Conservation (phyloP, 2,888 invertebrate species). For the Platycheirus rosarum region DNA sequence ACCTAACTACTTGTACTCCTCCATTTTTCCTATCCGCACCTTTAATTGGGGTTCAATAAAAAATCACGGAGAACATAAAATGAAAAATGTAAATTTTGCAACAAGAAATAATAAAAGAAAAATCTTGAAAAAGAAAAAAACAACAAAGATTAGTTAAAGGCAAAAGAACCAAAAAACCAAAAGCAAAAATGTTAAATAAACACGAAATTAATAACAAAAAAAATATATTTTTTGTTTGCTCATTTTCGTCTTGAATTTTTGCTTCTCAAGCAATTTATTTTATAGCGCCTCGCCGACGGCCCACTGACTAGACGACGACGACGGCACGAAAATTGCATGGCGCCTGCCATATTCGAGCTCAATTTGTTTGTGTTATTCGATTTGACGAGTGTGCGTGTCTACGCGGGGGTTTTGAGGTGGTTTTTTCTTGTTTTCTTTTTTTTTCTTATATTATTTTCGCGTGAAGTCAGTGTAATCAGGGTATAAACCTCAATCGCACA, state of each 20-base stretch:
- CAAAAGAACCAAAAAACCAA: slow-evolving; percentile 45
- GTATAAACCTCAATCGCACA: slow-evolving; percentile 61
- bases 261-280: slow-evolving; percentile 65
- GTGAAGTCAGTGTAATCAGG: slow-evolving; percentile 59
- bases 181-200: slow-evolving; percentile 58
- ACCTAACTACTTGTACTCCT: slow-evolving; percentile 25
- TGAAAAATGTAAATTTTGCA: slow-evolving; percentile 25
- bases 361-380: slow-evolving; percentile 62
- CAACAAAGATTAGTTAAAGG: slow-evolving; percentile 49
- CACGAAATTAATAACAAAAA: slow-evolving; percentile 70
- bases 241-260: slow-evolving; percentile 12
- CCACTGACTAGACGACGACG: slow-evolving; percentile 71
- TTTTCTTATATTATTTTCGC: slow-evolving; percentile 11
- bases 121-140: slow-evolving; percentile 12
- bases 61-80: slow-evolving; percentile 12
- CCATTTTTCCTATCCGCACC: slow-evolving; percentile 12
- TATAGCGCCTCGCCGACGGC: slow-evolving; percentile 72
- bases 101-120: slow-evolving; percentile 15
- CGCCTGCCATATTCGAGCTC: slow-evolving; percentile 69
- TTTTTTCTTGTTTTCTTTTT: slow-evolving; percentile 50
- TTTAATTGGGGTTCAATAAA: slow-evolving; percentile 53
- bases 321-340: slow-evolving; percentile 71
- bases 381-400: slow-evolving; percentile 32
- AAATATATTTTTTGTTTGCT: slow-evolving; percentile 42
- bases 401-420: slow-evolving; percentile 25